These are phyloP conservation scores for Agelaius tricolor DNA, from an alignment of 2,113 vertebrate species.

Conservation along the genomic window DNA sequence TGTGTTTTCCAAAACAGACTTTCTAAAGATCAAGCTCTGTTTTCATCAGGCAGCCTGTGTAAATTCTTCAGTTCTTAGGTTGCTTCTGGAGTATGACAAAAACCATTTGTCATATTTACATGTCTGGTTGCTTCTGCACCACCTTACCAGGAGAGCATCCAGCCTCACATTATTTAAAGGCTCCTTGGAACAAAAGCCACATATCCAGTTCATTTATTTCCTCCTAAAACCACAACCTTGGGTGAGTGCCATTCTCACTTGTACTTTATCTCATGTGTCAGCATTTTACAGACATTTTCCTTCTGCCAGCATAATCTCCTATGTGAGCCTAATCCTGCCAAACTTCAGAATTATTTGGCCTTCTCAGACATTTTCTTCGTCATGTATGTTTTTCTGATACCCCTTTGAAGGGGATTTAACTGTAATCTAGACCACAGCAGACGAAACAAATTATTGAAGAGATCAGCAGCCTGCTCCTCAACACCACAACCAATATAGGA, in stretches of 20 bases:
- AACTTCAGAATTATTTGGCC: not conserved
- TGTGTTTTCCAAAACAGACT: not conserved
- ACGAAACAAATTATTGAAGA: not conserved
- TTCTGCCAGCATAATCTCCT: not conserved
- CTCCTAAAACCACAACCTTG: not conserved
- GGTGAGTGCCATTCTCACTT: not conserved
- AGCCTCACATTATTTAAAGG: slow-evolving; percentile 5
- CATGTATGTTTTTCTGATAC: not conserved
- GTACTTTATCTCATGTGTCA: not conserved
- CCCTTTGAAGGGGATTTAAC: not conserved
- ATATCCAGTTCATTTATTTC: not conserved
- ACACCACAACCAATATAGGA: accelerated
- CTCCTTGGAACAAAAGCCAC: not conserved
- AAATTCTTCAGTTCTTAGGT: not conserved
- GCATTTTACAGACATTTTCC: not conserved
- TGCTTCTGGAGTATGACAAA: not conserved
- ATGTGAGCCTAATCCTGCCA: not conserved
- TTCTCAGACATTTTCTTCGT: not conserved
- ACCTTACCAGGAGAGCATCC: not conserved
- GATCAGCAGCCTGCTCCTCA: not conserved
- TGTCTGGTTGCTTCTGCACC: not conserved
- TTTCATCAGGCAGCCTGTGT: not conserved
- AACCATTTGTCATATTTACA: not conserved
- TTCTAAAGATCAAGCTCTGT: not conserved
- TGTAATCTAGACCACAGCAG: not conserved